Conservation (phyloP, 2,888 invertebrate species). For the Linhomoeus sp. region DNA sequence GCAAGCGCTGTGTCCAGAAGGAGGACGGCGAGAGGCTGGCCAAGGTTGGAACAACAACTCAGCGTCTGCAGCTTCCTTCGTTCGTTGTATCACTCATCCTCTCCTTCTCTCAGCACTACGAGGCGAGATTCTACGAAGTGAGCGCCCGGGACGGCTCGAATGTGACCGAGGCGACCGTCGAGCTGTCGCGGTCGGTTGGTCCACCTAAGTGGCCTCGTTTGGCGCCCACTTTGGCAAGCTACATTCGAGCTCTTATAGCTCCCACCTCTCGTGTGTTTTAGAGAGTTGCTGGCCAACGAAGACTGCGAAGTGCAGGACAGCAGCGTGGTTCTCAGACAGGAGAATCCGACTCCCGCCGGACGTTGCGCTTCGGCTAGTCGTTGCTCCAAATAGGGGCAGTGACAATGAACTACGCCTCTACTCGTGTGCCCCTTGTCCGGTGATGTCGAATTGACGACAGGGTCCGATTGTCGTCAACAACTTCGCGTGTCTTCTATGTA, state of each 20-base stretch:
- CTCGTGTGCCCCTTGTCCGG: too few relatives aligned
- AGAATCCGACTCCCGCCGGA: background rate
- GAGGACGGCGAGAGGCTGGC: conserved; percentile 35
- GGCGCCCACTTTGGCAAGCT: background rate
- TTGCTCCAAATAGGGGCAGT: background rate
- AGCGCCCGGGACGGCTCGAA: conserved; percentile 20
- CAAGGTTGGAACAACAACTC: conserved; percentile 16
- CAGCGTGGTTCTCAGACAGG: conserved; percentile 1
- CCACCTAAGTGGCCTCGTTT: background rate
- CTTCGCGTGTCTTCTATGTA: too few relatives aligned
- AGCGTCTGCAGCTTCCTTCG: background rate
- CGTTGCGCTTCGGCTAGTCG: background rate
- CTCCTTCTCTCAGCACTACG: conserved; percentile 11
- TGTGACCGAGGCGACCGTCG: conserved; percentile 15
- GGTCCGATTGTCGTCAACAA: too few relatives aligned
- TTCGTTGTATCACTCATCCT: background rate
- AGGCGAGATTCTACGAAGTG: conserved; percentile 17
- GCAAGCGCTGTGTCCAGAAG: conserved; percentile 10
- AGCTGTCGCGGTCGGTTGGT: conserved; percentile 13
- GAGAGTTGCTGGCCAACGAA: conserved; percentile 18
- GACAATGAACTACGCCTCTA: too few relatives aligned
- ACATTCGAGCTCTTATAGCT: background rate
- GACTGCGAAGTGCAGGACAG: conserved; percentile 14
- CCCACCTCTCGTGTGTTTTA: conserved; percentile 6
- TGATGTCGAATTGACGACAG: too few relatives aligned